Evolutionary conservation across 1,140 invertebrate genomes (phyloP).

Genomic region (Zaprionus lachaisei): DNA sequence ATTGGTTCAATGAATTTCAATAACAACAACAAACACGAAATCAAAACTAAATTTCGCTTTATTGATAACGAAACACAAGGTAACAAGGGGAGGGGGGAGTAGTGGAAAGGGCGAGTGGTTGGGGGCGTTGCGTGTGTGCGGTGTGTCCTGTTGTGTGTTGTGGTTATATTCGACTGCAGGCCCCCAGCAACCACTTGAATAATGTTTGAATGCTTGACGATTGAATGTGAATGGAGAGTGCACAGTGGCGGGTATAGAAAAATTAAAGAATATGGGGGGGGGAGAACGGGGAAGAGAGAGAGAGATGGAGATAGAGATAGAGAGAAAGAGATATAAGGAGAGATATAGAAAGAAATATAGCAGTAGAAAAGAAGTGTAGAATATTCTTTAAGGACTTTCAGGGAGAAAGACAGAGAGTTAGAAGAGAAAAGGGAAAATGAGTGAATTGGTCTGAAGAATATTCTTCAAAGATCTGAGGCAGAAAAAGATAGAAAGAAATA

Average conservation of each 20-base stretch:
- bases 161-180: constrained; percentile 56
- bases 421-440: too few relatives aligned
- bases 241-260: neutral
- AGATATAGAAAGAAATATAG: neutral
- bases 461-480: too few relatives aligned
- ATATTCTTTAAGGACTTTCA: too few relatives aligned
- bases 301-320: neutral
- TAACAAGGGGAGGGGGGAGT: constrained; percentile 30
- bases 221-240: constrained; percentile 39
- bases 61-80: constrained; percentile 81
- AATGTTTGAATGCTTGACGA: constrained; percentile 59
- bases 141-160: constrained; percentile 29
- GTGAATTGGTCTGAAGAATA: too few relatives aligned
- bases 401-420: too few relatives aligned
- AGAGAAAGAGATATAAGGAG: too few relatives aligned
- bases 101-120: neutral
- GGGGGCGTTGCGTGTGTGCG: constrained; percentile 43
- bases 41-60: constrained; percentile 83
- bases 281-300: too few relatives aligned
- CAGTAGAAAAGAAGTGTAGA: too few relatives aligned
- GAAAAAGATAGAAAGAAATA: too few relatives aligned
- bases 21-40: constrained; percentile 83
- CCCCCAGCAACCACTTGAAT: constrained; percentile 58
- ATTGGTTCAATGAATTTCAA: constrained; percentile 83
- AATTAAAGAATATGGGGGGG: neutral